Evolutionary conservation across 2,113 vertebrate genomes (phyloP), one percentile per base, ranked within the genome.

Genomic region (Toxotes chatareus): DNA sequence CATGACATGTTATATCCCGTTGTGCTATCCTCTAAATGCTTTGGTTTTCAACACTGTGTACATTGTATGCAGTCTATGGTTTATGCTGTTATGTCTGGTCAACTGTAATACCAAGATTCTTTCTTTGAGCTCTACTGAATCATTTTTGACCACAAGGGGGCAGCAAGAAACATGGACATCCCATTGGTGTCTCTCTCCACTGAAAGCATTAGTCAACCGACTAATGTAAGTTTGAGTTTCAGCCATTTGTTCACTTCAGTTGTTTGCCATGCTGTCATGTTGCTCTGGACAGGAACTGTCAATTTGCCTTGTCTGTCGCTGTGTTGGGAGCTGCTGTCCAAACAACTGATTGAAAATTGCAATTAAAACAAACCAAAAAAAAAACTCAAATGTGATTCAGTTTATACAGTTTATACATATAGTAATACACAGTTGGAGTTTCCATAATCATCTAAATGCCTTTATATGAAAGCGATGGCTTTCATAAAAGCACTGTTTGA

Each of bases 71-170:
- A 44, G 10, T 51, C 49, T 51, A 3, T 49, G 16, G 17, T 49
- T 49, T 19, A 19, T 49, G 47, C 5, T 49, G 17, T 49, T 5
- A 49, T 49, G 19, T 19, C 5, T 5, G 13, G 46, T 17, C 46
- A 47, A 13, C 46, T 17, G 3, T 49, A 49, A 32, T n/a, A 55
- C n/a, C 3, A 1, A 4, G 7, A 4, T 34, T 46, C 21, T 13
- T 8, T 56, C 31, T 53, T 32, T 32, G 5, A 42, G 47, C 36
- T 13, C 11, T 49, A 42, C n/a, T 21, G 1, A 42, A 16, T 46
- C 4, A 2, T 23, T 7, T 49, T 23, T 27, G 34, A 44, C 76
- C 82, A 75, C 76, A 40, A 51, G 70, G 21, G 59, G 76, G 57
- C 63, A 56, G 40, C n/a, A 3, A 53, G 3, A 1, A n/a, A n/a